Base-by-base conservation (phyloP, 2,888 invertebrate species). In the Neoascia interrupta region DNA sequence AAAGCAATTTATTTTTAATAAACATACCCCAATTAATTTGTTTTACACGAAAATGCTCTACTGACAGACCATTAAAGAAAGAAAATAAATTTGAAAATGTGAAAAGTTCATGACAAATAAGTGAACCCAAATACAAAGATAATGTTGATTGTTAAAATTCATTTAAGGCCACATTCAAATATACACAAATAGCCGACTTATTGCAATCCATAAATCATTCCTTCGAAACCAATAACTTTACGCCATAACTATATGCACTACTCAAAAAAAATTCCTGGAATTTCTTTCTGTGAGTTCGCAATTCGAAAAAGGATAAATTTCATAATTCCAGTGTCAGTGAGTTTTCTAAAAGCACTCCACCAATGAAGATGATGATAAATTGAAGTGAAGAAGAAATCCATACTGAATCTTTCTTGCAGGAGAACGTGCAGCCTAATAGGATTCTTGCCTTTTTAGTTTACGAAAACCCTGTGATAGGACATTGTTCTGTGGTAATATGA, bases 311-410 rank as follows among this genome's bases (percentile, higher is more conserved):
- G 45, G n/a, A n/a, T n/a, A n/a, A 45, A 54, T 54, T 54, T 54
- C 45, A 39, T 66, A 56, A 47, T 31, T 5, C 8, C 19, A 21
- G 37, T 15, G 45, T 45, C n/a, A n/a, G n/a, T n/a, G 37, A 15
- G 36, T 19, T 54, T 66, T 28, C 37, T 56, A 19, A 37, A 56
- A 66, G 21, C 47, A 37, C 37, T 56, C 10, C 11, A 56, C n/a
- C n/a, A n/a, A n/a, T n/a, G 21, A 37, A 47, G 19, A 41, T 66
- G 45, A 64, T 64, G 54, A 66, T 56, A 66, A 66, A 66, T 66
- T 66, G 54, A 45, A 45, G 54, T 64, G 18, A 54, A 45, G 45
- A 26, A 54, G 54, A 54, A 36, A 66, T 54, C 13, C 45, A 66
- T 66, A 36, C 53, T n/a, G n/a, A n/a, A n/a, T n/a, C 18, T 0